A percentile compares a stretch with the other conserved stretches of the same genome.
phyloP scores from a whole-genome alignment of 2,797 vertebrate species.

The Chaetodon trifasciatus region DNA sequence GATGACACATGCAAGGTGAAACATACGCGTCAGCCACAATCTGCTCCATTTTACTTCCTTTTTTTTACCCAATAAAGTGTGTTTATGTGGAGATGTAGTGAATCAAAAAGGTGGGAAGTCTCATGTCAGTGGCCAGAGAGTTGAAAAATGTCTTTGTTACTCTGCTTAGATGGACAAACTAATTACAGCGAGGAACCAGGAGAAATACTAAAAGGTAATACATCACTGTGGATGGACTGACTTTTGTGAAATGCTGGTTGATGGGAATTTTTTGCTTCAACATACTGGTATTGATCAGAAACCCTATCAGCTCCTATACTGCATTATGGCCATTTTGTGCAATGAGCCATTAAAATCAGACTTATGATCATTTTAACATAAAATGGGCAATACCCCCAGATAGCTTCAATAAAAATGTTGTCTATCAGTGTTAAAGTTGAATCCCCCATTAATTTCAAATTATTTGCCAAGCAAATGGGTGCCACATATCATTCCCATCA shows the following conservation, averaged over 20 bases:
- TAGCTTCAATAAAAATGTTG: slow-evolving; percentile 8
- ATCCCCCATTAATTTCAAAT: slow-evolving; percentile 21
- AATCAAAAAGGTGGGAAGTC: slow-evolving; percentile 12
- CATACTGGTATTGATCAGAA: slow-evolving; percentile 39
- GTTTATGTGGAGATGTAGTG: slow-evolving; percentile 4
- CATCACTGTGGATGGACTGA: slow-evolving; percentile 9
- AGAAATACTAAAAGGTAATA: slow-evolving; percentile 14
- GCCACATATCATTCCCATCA: not conserved
- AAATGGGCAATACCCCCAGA: slow-evolving; percentile 6
- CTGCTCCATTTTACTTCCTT: slow-evolving; percentile 41
- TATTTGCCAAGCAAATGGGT: slow-evolving; percentile 31
- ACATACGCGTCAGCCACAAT: slow-evolving; percentile 54
- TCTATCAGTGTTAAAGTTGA: slow-evolving; percentile 24
- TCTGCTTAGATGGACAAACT: not conserved
- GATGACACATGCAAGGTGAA: slow-evolving; percentile 62
- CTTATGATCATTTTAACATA: slow-evolving; percentile 9
- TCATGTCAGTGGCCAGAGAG: not conserved
- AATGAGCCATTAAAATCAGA: slow-evolving; percentile 24
- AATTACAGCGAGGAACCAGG: not conserved
- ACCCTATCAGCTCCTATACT: not conserved
- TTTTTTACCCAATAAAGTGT: slow-evolving; percentile 6
- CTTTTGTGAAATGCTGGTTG: not conserved
- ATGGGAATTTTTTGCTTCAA: slow-evolving; percentile 18
- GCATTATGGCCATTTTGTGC: slow-evolving; percentile 16
- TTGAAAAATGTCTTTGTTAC: not conserved